Percentiles rank a stretch among this genome's conserved stretches.
These are phyloP conservation scores for Oreochromis mossambicus DNA, from an alignment of 2,797 vertebrate species.

Conservation along the genomic window DNA sequence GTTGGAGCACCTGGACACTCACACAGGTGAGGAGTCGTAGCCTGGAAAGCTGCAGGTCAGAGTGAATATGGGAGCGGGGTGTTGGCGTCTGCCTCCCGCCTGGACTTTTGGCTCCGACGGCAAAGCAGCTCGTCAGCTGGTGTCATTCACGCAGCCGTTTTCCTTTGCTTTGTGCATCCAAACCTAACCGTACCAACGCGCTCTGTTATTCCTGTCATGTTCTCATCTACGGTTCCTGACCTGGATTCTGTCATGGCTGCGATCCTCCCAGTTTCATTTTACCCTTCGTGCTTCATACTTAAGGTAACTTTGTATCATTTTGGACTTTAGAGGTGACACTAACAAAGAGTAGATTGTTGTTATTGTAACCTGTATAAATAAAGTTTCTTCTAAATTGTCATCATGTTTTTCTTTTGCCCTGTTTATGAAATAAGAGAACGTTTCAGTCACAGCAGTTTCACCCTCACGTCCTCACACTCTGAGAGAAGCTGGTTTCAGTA, in stretches of 20 bases:
- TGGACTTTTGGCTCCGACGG: not conserved
- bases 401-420: not conserved
- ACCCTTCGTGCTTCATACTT: not conserved
- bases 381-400: not conserved
- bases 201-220: not conserved
- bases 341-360: not conserved
- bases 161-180: not conserved
- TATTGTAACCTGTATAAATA: not conserved
- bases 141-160: fast-evolving
- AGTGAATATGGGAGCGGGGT: not conserved
- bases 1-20: not conserved
- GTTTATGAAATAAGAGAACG: not conserved
- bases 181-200: fast-evolving
- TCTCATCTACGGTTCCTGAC: fast-evolving
- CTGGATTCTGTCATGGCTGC: not conserved
- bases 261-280: not conserved
- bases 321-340: not conserved
- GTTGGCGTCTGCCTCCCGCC: not conserved
- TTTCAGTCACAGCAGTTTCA: not conserved
- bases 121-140: not conserved
- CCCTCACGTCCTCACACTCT: not conserved
- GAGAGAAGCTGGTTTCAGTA: not conserved
- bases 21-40: not conserved
- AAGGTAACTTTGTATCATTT: not conserved
- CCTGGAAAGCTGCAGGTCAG: not conserved